Conservation (phyloP, 2,888 invertebrate species). For the Sicus ferrugineus region DNA sequence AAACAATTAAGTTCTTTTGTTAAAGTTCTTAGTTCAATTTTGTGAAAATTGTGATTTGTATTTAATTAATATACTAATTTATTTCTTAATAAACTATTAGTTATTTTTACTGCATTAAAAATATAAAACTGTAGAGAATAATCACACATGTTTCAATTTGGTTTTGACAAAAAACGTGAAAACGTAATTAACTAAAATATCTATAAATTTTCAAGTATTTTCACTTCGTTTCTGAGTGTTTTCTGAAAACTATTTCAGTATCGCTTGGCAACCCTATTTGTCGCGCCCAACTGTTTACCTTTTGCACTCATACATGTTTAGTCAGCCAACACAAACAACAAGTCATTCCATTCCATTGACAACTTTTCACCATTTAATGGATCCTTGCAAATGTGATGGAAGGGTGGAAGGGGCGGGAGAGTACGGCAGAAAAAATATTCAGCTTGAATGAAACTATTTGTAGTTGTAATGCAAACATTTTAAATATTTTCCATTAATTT, state of each 20-base stretch:
- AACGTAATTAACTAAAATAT: no score
- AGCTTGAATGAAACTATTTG: constrained; percentile 20
- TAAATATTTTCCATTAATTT: constrained; percentile 10
- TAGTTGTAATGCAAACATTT: constrained; percentile 16
- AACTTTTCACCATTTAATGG: constrained; percentile 14
- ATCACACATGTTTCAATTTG: no score
- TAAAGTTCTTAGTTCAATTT: no score
- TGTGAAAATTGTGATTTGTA: no score
- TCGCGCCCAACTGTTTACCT: neutral
- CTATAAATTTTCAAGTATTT: no score
- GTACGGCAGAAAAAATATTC: neutral
- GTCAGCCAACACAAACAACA: neutral
- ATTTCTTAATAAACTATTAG: no score
- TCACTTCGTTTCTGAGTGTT: no score
- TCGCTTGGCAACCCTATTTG: constrained; percentile 13
- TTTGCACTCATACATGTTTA: constrained; percentile 13
- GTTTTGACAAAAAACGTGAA: no score
- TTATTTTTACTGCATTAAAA: no score
- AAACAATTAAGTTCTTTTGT: no score
- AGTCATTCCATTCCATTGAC: constrained; percentile 15
- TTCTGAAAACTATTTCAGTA: neutral
- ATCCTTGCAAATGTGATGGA: neutral
- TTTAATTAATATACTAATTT: no score
- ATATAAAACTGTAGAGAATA: no score
- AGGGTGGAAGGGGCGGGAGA: neutral